These are phyloP conservation scores for Brachymystax lenok DNA, from an alignment of 2,797 vertebrate species.

Conservation along the genomic window DNA sequence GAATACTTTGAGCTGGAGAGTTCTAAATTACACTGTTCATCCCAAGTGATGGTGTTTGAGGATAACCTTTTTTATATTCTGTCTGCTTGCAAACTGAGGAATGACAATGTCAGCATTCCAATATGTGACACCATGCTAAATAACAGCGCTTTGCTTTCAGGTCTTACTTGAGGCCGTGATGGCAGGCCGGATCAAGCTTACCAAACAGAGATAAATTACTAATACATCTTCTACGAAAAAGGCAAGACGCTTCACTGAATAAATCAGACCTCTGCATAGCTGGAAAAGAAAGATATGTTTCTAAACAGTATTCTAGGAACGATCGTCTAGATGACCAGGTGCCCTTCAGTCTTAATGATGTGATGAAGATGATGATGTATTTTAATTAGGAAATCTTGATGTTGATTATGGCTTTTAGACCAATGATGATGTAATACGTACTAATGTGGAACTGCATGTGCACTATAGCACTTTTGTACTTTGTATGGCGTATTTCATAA, in stretches of 20 bases:
- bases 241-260: slow-evolving; percentile 7
- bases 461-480: too few relatives aligned
- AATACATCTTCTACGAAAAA: slow-evolving; percentile 21
- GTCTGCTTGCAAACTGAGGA: slow-evolving; percentile 39
- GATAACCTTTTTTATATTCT: slow-evolving; percentile 51
- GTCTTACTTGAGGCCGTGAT: slow-evolving; percentile 43
- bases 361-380: too few relatives aligned
- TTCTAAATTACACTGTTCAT: slow-evolving; percentile 36
- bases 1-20: slow-evolving; percentile 21
- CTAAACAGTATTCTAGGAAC: slow-evolving; percentile 21
- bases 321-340: slow-evolving; percentile 19
- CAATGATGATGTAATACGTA: too few relatives aligned
- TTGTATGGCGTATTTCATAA: too few relatives aligned
- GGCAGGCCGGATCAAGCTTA: slow-evolving; percentile 49
- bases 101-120: slow-evolving; percentile 53
- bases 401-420: too few relatives aligned
- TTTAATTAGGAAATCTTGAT: too few relatives aligned
- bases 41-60: slow-evolving; percentile 35
- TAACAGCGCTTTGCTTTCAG: slow-evolving; percentile 46
- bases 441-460: too few relatives aligned
- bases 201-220: slow-evolving; percentile 39
- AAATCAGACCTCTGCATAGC: neutral
- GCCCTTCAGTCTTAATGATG: too few relatives aligned
- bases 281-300: too few relatives aligned
- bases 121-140: slow-evolving; percentile 41